Percentiles rank a stretch among this genome's conserved stretches.
Conservation (phyloP, 2,888 invertebrate genomes). For the Epinotia demarniana region DNA sequence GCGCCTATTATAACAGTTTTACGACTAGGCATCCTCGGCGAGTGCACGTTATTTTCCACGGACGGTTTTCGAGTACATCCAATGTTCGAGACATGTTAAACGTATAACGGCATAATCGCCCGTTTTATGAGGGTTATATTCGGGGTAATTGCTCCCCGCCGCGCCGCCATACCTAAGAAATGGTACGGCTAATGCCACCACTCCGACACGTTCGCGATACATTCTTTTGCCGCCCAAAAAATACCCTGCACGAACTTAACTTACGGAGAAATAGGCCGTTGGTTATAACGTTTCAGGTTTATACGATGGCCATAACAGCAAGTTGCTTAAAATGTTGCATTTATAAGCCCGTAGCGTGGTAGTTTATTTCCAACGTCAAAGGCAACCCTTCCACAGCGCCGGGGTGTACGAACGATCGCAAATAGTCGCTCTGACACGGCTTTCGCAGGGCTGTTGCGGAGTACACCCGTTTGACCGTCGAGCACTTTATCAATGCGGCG, state of each 20-base stretch:
- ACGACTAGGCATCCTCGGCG: constrained; percentile 71
- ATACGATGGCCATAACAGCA: constrained; percentile 36
- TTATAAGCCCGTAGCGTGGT: constrained; percentile 24
- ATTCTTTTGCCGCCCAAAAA: constrained; percentile 51
- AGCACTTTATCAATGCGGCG: constrained; percentile 70
- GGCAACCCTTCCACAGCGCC: constrained; percentile 33
- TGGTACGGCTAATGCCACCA: constrained; percentile 57
- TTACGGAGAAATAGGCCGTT: constrained; percentile 34
- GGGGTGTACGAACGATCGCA: constrained; percentile 51
- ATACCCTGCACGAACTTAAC: constrained; percentile 23
- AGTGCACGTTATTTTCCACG: constrained; percentile 65
- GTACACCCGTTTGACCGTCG: constrained; percentile 60
- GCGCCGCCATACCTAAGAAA: constrained; percentile 58
- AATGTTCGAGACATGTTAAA: constrained; percentile 67
- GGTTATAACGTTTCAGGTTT: constrained; percentile 34
- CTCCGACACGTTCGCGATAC: constrained; percentile 57
- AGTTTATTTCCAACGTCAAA: constrained; percentile 36
- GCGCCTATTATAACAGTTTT: constrained; percentile 78
- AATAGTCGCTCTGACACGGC: constrained; percentile 61
- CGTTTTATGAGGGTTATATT: constrained; percentile 70
- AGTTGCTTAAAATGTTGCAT: constrained; percentile 38
- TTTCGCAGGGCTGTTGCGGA: constrained; percentile 55
- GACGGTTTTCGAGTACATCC: constrained; percentile 63
- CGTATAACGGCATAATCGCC: constrained; percentile 70
- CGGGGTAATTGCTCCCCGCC: constrained; percentile 66